Percentiles rank a stretch among this genome's conserved stretches.
These are phyloP conservation scores for Lasioglossum morio DNA, from an alignment of 2,888 invertebrate species.

Conservation along the genomic window DNA sequence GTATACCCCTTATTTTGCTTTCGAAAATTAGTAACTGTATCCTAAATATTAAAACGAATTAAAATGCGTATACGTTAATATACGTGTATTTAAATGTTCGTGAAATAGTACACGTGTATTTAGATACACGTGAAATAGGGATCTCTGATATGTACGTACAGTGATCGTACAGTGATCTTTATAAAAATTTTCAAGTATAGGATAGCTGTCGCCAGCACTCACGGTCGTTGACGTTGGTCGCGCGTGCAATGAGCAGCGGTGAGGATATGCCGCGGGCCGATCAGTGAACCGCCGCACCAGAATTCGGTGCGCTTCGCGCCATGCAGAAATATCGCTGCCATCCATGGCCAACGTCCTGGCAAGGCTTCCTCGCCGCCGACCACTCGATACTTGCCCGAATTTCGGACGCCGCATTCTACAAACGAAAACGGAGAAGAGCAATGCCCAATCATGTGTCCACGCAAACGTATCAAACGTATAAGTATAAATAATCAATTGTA, in stretches of 20 bases:
- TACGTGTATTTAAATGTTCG: too few relatives aligned
- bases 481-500: too few relatives aligned
- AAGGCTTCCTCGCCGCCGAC: conserved; percentile 95
- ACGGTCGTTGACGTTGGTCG: conserved; percentile 95
- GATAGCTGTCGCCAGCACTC: conserved; percentile 79
- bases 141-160: too few relatives aligned
- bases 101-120: too few relatives aligned
- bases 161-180: not conserved
- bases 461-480: too few relatives aligned
- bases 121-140: too few relatives aligned
- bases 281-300: conserved; percentile 97
- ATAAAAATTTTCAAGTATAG: not conserved
- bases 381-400: conserved; percentile 93
- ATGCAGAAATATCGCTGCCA: conserved; percentile 96
- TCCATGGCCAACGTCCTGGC: conserved; percentile 97
- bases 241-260: conserved; percentile 98
- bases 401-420: conserved; percentile 92
- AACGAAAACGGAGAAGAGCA: not conserved
- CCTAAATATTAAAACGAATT: too few relatives aligned
- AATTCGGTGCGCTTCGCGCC: conserved; percentile 94
- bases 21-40: too few relatives aligned
- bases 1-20: too few relatives aligned
- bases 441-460: not conserved
- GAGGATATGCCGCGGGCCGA: conserved; percentile 92
- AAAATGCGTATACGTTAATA: too few relatives aligned